phyloP scores from a whole-genome alignment of 2,797 vertebrate species.

The Crotalus adamanteus region DNA sequence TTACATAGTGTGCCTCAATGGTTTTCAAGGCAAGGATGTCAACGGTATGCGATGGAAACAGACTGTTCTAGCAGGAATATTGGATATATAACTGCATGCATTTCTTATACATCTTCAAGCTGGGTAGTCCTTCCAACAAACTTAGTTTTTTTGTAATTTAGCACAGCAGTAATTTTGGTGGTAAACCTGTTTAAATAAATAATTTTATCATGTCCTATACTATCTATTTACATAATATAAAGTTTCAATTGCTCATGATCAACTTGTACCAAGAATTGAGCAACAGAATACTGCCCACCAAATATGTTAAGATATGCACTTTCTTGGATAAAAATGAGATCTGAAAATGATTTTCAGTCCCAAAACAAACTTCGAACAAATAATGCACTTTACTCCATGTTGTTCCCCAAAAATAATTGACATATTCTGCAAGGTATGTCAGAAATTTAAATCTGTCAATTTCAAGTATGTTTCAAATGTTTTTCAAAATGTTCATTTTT shows the following conservation, averaged over 20 bases:
- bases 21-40: background rate
- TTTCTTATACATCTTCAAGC: background rate
- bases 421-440: background rate
- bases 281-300: background rate
- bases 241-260: background rate
- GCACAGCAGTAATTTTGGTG: background rate
- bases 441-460: background rate
- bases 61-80: no score
- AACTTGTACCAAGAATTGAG: background rate
- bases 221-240: background rate
- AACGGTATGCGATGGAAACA: background rate
- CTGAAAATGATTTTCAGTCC: background rate
- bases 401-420: background rate
- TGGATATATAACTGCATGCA: background rate
- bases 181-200: background rate
- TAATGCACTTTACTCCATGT: background rate
- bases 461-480: background rate
- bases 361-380: background rate
- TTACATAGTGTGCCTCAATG: background rate
- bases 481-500: background rate
- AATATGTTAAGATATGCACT: background rate
- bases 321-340: background rate
- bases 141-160: background rate
- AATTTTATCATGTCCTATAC: background rate
- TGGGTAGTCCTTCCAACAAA: background rate